Base-by-base conservation (phyloP, 2,888 invertebrate species). In the Seira musarum region DNA sequence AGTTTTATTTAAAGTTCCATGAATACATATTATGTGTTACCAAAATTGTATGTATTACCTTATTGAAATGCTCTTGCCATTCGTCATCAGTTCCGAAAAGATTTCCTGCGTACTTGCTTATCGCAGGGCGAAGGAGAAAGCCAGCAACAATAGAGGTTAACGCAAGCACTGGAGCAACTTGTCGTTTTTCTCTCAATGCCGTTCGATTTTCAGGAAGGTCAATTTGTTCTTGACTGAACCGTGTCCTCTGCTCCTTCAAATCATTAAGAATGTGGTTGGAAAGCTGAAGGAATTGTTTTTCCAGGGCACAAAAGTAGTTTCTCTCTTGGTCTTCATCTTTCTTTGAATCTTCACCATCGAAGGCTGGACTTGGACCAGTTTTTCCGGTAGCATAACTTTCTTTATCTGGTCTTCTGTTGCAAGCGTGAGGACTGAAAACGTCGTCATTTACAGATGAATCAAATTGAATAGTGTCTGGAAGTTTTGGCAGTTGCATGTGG, bases 21-120 rank as follows among this genome's bases (percentile, higher is more conserved):
- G 17, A 19, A 22, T 25, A 53, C 25, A n/a, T n/a, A n/a, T n/a
- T n/a, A n/a, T n/a, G n/a, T 46, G 64, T 6, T 30, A 1, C 13
- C 10, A 6, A 8, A 69, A 69, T 24, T 49, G 17, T n/a, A 19
- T 57, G 17, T 1, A 24, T 3, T 74, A 74, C 74, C 30, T 66
- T 15, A 22, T 74, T 74, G 24, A 74, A 74, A 66, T 74, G 66
- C 0, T 13, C 21, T 46, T 19, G 21, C 74, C 74, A 74, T 15
- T 67, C 74, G 1, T 60, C 67, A 60, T 74, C 63, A 6, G 30
- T 49, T 1, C 74, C 74, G 61, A 74, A 74, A 2, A 74, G n/a
- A 21, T 66, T 66, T 22, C 74, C 74, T 21, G 74, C 60, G 15
- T 66, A 74, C 21, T 74, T 74, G 40, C 74, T 74, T 17, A 74